Conservation (phyloP, 2,888 invertebrate species). For the Hololepta plana region DNA sequence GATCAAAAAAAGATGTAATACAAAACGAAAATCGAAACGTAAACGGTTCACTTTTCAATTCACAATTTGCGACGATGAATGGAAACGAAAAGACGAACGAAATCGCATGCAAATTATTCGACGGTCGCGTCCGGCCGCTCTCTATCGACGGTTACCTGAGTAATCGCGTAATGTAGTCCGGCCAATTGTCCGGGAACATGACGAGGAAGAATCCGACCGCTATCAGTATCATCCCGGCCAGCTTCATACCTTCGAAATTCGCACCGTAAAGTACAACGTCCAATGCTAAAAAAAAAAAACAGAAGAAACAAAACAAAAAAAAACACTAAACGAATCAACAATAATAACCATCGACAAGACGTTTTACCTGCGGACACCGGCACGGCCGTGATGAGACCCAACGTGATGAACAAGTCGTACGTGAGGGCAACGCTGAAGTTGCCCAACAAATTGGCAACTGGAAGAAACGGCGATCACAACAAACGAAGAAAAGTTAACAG, state of each 20-base stretch:
- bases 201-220: constrained; percentile 83
- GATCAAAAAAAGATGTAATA: too few species aligned
- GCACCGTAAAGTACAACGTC: constrained; percentile 74
- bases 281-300: constrained; percentile 38
- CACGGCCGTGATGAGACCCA: constrained; percentile 85
- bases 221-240: constrained; percentile 84
- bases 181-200: constrained; percentile 94
- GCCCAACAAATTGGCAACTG: constrained; percentile 82
- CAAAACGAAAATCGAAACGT: too few species aligned
- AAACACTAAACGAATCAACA: constrained; percentile 4
- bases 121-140: too few species aligned
- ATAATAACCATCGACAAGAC: neutral
- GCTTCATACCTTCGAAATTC: constrained; percentile 83
- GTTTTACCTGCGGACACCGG: constrained; percentile 80
- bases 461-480: too few species aligned
- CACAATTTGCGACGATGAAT: too few species aligned
- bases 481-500: too few species aligned
- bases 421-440: constrained; percentile 89
- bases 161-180: constrained; percentile 79
- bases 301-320: constrained; percentile 2
- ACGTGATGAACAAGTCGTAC: constrained; percentile 85
- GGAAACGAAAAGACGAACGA: too few species aligned
- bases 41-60: too few species aligned
- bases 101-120: too few species aligned
- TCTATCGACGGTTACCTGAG: constrained; percentile 44